Conservation (phyloP, 2,888 invertebrate species). For the Melitaea athalia region DNA sequence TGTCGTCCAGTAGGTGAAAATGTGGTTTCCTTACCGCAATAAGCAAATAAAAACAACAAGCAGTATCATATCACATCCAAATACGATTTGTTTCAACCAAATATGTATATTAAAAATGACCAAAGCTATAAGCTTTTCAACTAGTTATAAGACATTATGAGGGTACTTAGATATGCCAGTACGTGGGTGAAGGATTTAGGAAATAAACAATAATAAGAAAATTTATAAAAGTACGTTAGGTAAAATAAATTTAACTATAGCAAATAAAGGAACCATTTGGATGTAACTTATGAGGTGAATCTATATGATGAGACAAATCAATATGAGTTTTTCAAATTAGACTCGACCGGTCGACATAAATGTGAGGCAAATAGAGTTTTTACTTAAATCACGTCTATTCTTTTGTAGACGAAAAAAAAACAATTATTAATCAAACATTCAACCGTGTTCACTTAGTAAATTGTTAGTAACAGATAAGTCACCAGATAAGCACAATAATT, state of each 20-base stretch:
- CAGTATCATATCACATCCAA: slow-evolving; percentile 60
- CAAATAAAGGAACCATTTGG: slow-evolving; percentile 20
- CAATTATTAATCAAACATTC: not conserved
- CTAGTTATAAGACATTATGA: slow-evolving; percentile 45
- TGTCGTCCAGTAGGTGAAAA: slow-evolving; percentile 3
- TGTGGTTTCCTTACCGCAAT: slow-evolving; percentile 49
- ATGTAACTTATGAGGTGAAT: not conserved
- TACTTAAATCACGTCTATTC: too few relatives aligned
- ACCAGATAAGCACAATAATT: too few relatives aligned
- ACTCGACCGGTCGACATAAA: not conserved
- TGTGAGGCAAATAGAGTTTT: too few relatives aligned
- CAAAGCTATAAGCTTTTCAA: slow-evolving; percentile 77
- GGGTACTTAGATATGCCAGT: slow-evolving; percentile 43
- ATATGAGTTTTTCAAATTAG: not conserved
- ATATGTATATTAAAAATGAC: slow-evolving; percentile 65
- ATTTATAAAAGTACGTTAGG: slow-evolving; percentile 35
- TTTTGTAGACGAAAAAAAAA: too few relatives aligned
- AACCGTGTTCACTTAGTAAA: not conserved
- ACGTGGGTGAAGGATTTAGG: slow-evolving; percentile 35
- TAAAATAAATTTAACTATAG: slow-evolving; percentile 25
- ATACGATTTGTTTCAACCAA: slow-evolving; percentile 64
- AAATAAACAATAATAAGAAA: slow-evolving; percentile 26
- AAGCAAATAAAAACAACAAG: slow-evolving; percentile 54
- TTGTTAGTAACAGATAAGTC: not conserved
- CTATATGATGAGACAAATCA: too few relatives aligned